Base-by-base conservation (phyloP, 2,888 invertebrate species). In the Zeuzera pyrina region DNA sequence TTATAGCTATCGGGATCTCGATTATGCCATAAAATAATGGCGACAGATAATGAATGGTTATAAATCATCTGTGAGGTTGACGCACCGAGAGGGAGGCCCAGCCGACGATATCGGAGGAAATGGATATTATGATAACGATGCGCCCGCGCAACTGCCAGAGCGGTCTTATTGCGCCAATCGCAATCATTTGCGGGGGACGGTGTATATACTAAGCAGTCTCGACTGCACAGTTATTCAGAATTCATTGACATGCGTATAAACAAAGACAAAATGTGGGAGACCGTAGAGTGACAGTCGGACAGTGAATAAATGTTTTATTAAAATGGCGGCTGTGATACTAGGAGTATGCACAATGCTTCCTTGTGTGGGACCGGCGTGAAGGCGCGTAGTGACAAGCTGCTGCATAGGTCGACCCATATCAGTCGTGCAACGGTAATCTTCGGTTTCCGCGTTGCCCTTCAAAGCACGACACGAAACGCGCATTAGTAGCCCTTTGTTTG, bases 121-220 rank as follows among this genome's bases (percentile, higher is more conserved):
- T 68, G 62, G 57, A 61, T 63, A 63, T 65, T 59, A 58, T 48
- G 66, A 69, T 68, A 70, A 64, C 52, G 35, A 33, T 33, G 24
- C 30, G n/a, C n/a, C n/a, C n/a, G n/a, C 19, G 26, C 29, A 34
- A 15, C 25, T 19, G 33, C 13, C 30, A 25, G 24, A 21, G 35
- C 35, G 42, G 41, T 36, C 43, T 47, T 48, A 43, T 44, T 41
- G 38, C 45, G 47, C 43, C 45, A 41, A 45, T 47, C 36, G 41
- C 42, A 43, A 38, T 41, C 39, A 43, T n/a, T n/a, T 35, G 42
- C 44, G 45, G 47, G 39, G 43, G 43, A 33, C 46, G 41, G 36
- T 45, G 46, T 31, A 21, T 41, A 38, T 38, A 36, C 41, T 39
- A 40, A 41, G 42, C 36, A 54, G 46, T 31, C 43, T 33, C 37